Conservation (phyloP, 2,888 invertebrate genomes). For the Baronia brevicornis region DNA sequence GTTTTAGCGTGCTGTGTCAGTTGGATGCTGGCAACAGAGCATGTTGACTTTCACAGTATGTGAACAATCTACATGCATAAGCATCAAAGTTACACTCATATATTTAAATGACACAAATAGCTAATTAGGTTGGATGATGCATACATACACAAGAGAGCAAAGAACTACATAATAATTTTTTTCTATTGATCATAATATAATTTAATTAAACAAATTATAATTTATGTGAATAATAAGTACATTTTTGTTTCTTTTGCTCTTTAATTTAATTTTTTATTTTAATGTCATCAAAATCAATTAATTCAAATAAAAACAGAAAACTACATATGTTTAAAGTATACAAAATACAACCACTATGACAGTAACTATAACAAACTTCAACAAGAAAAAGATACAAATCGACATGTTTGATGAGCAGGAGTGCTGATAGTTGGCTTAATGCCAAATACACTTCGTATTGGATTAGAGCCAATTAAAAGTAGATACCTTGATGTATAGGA, state of each 20-base stretch:
- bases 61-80: conserved; percentile 55
- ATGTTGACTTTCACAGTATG: conserved; percentile 62
- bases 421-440: conserved; percentile 58
- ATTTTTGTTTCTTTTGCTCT: too few relatives aligned
- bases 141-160: conserved; percentile 38
- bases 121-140: conserved; percentile 32
- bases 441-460: conserved; percentile 73
- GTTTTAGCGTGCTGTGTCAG: conserved; percentile 49
- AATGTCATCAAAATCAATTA: too few relatives aligned
- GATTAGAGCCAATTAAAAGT: conserved; percentile 74
- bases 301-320: too few relatives aligned
- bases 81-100: conserved; percentile 27
- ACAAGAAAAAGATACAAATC: conserved; percentile 67
- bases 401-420: conserved; percentile 67
- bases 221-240: too few relatives aligned
- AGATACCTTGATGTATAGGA: conserved; percentile 46
- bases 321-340: too few relatives aligned
- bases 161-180: conserved; percentile 34
- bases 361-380: conserved; percentile 37
- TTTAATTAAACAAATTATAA: too few relatives aligned
- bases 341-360: conserved; percentile 20
- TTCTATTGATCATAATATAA: too few relatives aligned
- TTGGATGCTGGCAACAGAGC: conserved; percentile 54
- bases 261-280: too few relatives aligned
- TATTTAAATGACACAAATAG: conserved; percentile 49